Conservation (phyloP, 2,888 invertebrate genomes). For the Xanthorhoe designata region DNA sequence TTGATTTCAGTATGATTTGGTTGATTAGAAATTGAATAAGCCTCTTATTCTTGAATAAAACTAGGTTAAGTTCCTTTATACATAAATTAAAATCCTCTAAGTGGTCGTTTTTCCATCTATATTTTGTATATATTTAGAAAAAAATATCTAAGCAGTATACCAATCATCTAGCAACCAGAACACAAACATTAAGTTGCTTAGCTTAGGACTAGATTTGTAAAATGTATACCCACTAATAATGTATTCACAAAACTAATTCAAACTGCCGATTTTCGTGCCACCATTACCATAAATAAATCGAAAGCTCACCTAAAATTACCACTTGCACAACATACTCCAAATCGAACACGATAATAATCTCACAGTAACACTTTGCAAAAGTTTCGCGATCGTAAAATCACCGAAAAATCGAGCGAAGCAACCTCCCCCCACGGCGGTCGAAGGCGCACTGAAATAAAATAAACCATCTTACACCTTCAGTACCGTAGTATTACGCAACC, state of each 20-base stretch:
- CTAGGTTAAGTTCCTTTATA: too few species aligned
- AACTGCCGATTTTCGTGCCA: conserved; percentile 25
- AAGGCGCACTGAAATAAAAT: conserved; percentile 69
- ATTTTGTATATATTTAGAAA: too few species aligned
- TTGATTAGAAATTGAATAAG: too few species aligned
- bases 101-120: too few species aligned
- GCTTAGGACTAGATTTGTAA: too few species aligned
- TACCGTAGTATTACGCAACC: conserved; percentile 76
- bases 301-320: conserved; percentile 40
- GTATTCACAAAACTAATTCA: conserved; percentile 5
- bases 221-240: too few species aligned
- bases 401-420: conserved; percentile 49
- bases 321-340: conserved; percentile 36
- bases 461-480: conserved; percentile 57
- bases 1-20: too few species aligned
- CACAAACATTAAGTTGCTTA: too few species aligned
- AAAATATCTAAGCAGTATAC: too few species aligned
- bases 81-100: too few species aligned
- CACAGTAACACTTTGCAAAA: conserved; percentile 53
- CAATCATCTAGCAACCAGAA: too few species aligned
- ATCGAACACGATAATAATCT: conserved; percentile 48
- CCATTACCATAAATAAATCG: conserved; percentile 25
- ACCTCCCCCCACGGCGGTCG: conserved; percentile 51
- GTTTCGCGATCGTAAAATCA: conserved; percentile 59
- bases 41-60: too few species aligned